A percentile compares a stretch with the other conserved stretches of the same genome.
Conservation (phyloP, 2,113 vertebrate genomes). For the Morone saxatilis region DNA sequence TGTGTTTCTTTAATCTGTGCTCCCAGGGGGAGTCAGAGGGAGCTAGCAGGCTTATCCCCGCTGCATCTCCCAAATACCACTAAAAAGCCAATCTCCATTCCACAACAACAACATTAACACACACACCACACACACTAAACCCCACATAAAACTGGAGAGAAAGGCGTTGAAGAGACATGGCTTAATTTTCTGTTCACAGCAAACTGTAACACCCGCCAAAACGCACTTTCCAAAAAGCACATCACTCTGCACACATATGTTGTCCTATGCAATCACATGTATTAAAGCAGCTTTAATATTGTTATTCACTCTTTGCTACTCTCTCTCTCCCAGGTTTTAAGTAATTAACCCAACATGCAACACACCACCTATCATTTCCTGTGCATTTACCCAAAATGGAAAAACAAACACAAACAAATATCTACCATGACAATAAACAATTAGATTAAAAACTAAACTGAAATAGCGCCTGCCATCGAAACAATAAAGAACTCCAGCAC, state of each 20-base stretch:
- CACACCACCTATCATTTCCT: not conserved
- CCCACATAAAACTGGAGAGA: constrained; percentile 27
- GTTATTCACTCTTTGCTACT: too few relatives aligned
- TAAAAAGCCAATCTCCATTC: constrained; percentile 83
- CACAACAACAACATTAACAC: constrained; percentile 76
- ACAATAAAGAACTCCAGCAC: not conserved
- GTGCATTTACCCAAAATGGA: not conserved
- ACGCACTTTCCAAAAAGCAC: constrained; percentile 14
- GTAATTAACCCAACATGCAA: not conserved
- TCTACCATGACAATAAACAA: not conserved
- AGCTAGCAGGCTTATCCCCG: constrained; percentile 80
- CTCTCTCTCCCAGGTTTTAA: too few relatives aligned
- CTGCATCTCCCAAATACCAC: constrained; percentile 83
- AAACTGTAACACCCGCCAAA: constrained; percentile 35
- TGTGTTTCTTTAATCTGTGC: constrained; percentile 77
- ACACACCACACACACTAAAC: constrained; percentile 35
- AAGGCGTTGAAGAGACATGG: constrained; percentile 63
- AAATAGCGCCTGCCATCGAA: not conserved
- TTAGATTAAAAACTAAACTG: not conserved
- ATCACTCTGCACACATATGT: constrained; percentile 34
- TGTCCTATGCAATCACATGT: constrained; percentile 43
- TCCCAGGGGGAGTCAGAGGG: constrained; percentile 78
- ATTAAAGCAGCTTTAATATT: too few relatives aligned
- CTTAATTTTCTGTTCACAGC: constrained; percentile 73
- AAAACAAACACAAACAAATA: not conserved